Evolutionary conservation across 2,797 vertebrate species (phyloP).

Genomic region (Pseudochirops corinnae): DNA sequence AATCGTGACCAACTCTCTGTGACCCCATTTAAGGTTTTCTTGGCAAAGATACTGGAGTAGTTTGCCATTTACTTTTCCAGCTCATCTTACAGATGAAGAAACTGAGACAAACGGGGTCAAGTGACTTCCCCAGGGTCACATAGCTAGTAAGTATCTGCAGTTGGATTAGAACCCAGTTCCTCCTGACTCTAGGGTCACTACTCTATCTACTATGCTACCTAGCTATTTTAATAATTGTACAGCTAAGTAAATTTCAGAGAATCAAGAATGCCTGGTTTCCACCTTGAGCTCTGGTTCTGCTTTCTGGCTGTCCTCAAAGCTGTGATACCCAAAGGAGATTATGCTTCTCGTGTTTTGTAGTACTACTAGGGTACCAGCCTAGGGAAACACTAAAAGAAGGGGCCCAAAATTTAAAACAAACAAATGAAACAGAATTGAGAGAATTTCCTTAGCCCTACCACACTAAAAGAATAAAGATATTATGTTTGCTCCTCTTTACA

Average conservation of each 20-base stretch:
- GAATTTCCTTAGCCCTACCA: neutral
- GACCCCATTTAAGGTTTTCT: neutral
- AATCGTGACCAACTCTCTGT: neutral
- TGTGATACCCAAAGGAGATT: neutral
- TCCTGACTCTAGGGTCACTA: neutral
- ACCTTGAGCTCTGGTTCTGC: neutral
- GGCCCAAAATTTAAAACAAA: conserved; percentile 36
- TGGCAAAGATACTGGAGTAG: neutral
- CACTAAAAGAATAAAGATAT: neutral
- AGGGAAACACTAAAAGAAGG: conserved; percentile 2
- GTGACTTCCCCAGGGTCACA: neutral
- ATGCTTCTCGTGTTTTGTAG: neutral
- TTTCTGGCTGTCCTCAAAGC: conserved; percentile 13
- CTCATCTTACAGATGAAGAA: neutral
- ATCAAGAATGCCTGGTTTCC: conserved; percentile 3
- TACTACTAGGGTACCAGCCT: neutral
- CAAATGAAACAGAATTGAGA: neutral
- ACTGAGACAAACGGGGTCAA: neutral
- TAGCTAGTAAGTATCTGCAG: neutral
- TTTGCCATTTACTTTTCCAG: neutral
- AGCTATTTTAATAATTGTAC: neutral
- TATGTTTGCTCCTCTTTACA: neutral
- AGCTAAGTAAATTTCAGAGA: neutral
- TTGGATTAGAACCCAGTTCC: neutral
- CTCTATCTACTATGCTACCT: neutral